phyloP scores from a whole-genome alignment of 2,113 vertebrate species.

The Pelvicachromis taeniatus region DNA sequence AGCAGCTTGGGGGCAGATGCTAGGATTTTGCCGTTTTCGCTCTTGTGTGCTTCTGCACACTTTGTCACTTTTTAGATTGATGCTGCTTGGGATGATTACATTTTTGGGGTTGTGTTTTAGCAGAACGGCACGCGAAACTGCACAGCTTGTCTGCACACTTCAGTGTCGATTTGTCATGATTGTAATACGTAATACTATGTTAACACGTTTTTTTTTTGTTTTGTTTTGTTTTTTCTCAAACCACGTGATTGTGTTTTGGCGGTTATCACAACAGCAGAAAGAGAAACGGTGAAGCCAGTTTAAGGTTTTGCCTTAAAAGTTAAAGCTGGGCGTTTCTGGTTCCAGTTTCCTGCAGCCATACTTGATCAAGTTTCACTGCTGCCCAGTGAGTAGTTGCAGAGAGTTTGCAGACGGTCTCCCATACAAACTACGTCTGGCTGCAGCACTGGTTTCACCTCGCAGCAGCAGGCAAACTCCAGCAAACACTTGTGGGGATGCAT shows the following conservation, averaged over 20 bases:
- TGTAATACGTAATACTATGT: not conserved
- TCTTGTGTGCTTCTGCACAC: not conserved
- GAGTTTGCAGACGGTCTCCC: not conserved
- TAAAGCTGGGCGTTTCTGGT: not conserved
- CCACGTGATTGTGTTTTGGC: not conserved
- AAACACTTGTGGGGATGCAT: not conserved
- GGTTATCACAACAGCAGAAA: not conserved
- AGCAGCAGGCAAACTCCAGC: not conserved
- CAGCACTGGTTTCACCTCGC: not conserved
- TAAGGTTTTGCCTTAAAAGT: not conserved
- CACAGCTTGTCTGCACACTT: not conserved
- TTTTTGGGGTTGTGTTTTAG: not conserved
- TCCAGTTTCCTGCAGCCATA: not conserved
- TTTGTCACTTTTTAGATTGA: not conserved
- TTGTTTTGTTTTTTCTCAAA: too few species aligned
- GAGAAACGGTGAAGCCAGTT: not conserved
- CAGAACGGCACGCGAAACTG: not conserved
- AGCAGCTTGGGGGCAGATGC: not conserved
- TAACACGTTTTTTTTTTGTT: not conserved
- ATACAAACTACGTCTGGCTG: rapidly evolving
- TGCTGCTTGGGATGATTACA: not conserved
- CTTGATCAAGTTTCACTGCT: not conserved
- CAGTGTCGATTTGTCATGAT: not conserved
- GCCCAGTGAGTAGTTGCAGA: not conserved
- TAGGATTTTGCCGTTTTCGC: not conserved